phyloP scores from a whole-genome alignment of 92 coral and sea anemone species.

The Zoanthus solanderi region DNA sequence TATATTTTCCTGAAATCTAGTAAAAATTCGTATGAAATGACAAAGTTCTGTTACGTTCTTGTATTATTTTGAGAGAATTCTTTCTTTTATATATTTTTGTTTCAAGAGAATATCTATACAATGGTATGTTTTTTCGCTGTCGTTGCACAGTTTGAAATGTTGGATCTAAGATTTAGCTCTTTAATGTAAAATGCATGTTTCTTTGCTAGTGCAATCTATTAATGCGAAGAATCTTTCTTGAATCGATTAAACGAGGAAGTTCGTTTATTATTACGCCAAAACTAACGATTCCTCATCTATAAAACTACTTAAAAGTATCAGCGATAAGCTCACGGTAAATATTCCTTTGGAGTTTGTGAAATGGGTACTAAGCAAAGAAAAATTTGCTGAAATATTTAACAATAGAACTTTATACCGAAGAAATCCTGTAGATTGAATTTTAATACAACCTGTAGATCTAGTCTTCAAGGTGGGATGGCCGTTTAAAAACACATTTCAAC shows the following conservation, averaged over 20 bases:
- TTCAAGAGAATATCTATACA: not conserved
- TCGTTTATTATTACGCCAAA: not conserved
- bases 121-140: not conserved
- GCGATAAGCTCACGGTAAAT: not conserved
- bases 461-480: conserved; percentile 18
- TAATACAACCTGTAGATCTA: conserved; percentile 28
- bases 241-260: not conserved
- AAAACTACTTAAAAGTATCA: not conserved
- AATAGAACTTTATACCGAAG: conserved; percentile 27
- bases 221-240: not conserved
- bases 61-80: not conserved
- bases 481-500: not conserved
- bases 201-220: not conserved
- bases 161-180: not conserved
- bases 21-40: not conserved
- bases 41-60: conserved; percentile 12
- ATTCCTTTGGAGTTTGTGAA: not conserved
- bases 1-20: not conserved
- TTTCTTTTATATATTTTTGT: not conserved
- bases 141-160: not conserved
- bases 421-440: conserved; percentile 15
- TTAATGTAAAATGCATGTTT: not conserved
- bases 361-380: not conserved
- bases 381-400: not conserved
- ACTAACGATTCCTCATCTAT: conserved; percentile 8